phyloP scores from a whole-genome alignment of 2,797 vertebrate genomes.

The Steatocranus sp. region DNA sequence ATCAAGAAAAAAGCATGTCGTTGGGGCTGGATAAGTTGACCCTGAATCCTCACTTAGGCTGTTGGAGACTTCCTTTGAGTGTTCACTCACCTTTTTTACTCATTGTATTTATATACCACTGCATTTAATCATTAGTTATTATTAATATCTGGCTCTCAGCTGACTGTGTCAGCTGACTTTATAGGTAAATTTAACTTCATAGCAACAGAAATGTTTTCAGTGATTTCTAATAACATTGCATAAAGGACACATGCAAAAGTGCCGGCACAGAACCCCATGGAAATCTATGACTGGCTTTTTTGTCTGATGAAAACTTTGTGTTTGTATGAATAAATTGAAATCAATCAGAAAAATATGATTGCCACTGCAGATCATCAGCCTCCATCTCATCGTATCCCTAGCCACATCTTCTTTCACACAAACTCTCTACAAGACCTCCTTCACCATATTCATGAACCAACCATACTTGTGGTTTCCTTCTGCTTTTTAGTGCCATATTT shows the following conservation, averaged over 20 bases:
- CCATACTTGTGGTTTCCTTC: background rate
- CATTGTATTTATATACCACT: background rate
- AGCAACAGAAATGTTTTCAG: background rate
- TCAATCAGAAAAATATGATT: background rate
- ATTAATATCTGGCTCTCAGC: background rate
- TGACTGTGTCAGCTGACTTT: background rate
- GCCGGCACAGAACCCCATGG: background rate
- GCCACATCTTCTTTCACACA: background rate
- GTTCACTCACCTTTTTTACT: background rate
- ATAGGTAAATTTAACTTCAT: background rate
- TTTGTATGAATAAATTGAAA: background rate
- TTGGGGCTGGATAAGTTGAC: background rate
- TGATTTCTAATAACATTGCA: background rate
- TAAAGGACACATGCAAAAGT: background rate
- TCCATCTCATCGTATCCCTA: background rate
- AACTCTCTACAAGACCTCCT: background rate
- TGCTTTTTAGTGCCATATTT: background rate
- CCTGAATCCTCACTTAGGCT: background rate
- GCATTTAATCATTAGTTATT: background rate
- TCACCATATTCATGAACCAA: background rate
- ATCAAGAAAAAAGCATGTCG: background rate
- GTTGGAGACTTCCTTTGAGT: background rate
- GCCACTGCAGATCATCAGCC: background rate
- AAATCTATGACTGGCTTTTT: background rate
- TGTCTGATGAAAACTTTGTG: background rate